Percentiles rank a stretch among this genome's conserved stretches.
phyloP scores from a whole-genome alignment of 2,797 vertebrate genomes.

The Phoebastria nigripes region DNA sequence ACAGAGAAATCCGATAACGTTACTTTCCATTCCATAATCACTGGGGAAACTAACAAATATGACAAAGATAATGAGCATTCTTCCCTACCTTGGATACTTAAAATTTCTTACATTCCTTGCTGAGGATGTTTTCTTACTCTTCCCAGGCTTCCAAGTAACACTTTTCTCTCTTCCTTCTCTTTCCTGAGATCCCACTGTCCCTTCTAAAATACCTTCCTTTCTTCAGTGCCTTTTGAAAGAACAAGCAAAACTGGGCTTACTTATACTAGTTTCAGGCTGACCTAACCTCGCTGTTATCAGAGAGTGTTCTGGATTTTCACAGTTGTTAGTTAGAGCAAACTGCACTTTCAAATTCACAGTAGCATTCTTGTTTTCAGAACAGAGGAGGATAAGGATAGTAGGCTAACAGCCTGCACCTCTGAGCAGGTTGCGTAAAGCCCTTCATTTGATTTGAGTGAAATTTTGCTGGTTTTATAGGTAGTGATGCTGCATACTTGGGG shows the following conservation, averaged over 20 bases:
- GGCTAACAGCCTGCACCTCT: not conserved
- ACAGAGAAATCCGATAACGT: not conserved
- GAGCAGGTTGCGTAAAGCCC: not conserved
- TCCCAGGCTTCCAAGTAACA: not conserved
- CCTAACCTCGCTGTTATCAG: not conserved
- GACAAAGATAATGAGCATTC: not conserved
- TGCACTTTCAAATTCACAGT: not conserved
- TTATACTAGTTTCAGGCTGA: not conserved
- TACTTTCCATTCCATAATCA: not conserved
- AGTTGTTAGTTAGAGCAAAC: not conserved
- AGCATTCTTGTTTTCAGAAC: not conserved
- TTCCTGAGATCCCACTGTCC: not conserved
- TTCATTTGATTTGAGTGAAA: not conserved
- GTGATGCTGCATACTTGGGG: not conserved
- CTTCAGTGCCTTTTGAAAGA: not conserved
- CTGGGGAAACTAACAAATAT: not conserved
- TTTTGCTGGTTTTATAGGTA: not conserved
- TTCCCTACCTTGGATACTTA: not conserved
- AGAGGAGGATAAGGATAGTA: not conserved
- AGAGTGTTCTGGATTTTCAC: not conserved
- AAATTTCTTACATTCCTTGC: not conserved
- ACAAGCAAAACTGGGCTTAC: not conserved
- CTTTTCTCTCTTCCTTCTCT: not conserved
- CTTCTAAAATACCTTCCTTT: not conserved
- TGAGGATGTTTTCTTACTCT: not conserved